A percentile compares a stretch with the other conserved stretches of the same genome.
These are phyloP conservation scores for Tarsius wallacei DNA, from an alignment of 2,797 vertebrate species.

Conservation along the genomic window DNA sequence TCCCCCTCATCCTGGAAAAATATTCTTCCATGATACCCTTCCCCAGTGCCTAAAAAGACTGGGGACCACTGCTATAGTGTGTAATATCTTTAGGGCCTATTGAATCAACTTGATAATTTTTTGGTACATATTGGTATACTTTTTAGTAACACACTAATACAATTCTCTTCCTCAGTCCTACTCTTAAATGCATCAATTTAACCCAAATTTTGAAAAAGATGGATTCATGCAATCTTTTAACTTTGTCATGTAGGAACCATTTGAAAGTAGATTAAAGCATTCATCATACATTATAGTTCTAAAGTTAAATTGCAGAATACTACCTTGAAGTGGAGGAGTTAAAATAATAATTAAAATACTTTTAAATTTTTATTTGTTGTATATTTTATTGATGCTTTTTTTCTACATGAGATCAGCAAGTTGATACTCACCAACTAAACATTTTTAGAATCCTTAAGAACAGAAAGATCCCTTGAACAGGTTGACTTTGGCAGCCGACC, in stretches of 20 bases:
- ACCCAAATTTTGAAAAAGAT: background rate
- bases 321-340: background rate
- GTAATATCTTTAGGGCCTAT: background rate
- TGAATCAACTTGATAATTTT: background rate
- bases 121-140: background rate
- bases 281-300: background rate
- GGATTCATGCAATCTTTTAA: background rate
- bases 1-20: too few species aligned
- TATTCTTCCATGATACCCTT: too few species aligned
- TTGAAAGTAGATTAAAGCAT: background rate
- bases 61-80: too few species aligned
- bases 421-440: background rate
- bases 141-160: background rate
- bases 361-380: constrained; percentile 41
- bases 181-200: background rate
- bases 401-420: background rate
- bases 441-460: background rate
- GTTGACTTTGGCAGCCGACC: background rate
- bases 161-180: background rate
- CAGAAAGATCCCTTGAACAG: background rate
- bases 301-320: background rate
- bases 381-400: constrained; percentile 51
- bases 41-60: too few species aligned
- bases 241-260: background rate
- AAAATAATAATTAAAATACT: background rate